Evolutionary conservation across 53 echinoderm and acorn worm genomes (phyloP).

Genomic region (Temnopleurus reevesii): DNA sequence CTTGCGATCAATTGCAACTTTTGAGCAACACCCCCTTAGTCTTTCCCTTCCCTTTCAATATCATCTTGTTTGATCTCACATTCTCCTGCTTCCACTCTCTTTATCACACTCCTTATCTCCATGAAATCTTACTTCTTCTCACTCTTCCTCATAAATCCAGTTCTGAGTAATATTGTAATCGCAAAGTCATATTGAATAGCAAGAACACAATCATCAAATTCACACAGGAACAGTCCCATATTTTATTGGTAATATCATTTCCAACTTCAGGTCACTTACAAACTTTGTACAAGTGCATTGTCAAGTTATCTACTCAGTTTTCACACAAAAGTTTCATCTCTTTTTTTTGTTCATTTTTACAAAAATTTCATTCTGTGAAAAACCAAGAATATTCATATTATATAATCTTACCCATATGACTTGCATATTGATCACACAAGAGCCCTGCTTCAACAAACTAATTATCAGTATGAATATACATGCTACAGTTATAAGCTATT

Average conservation of each 20-base stretch:
- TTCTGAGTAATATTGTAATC: too few relatives aligned
- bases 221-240: conserved; percentile 7
- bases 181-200: not conserved
- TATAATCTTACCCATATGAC: not conserved
- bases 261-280: conserved; percentile 50
- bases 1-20: too few relatives aligned
- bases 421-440: conserved; percentile 26
- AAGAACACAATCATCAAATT: not conserved
- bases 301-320: not conserved
- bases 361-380: conserved; percentile 14
- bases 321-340: conserved; percentile 1
- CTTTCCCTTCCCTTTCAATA: not conserved
- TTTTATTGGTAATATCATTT: conserved; percentile 40
- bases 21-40: not conserved
- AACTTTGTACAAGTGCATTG: conserved; percentile 34
- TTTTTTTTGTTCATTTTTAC: not conserved
- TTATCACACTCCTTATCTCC: not conserved
- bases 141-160: not conserved
- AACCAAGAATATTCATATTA: conserved; percentile 16
- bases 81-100: not conserved
- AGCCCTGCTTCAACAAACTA: too few relatives aligned
- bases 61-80: not conserved
- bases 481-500: too few relatives aligned
- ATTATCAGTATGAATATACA: too few relatives aligned
- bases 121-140: not conserved